Evolutionary conservation across 2,888 invertebrate species (phyloP).

Genomic region (Rhamphomyia laevipes): DNA sequence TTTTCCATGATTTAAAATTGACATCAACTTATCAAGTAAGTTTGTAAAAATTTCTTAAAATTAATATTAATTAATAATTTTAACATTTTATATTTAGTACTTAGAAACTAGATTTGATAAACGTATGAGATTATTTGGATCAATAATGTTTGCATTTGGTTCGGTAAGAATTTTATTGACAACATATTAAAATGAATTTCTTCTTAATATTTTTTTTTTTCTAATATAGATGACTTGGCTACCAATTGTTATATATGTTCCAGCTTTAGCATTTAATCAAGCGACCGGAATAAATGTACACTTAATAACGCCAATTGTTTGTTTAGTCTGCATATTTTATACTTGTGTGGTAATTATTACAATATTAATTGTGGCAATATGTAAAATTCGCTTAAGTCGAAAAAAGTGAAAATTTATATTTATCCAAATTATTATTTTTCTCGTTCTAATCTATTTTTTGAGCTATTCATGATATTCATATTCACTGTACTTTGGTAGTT

Average conservation of each 20-base stretch:
- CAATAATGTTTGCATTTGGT: slow-evolving; percentile 49
- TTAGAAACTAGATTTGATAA: slow-evolving; percentile 53
- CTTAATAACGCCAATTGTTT: slow-evolving; percentile 59
- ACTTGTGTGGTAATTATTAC: slow-evolving; percentile 64
- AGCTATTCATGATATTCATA: too few relatives aligned
- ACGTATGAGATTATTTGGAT: slow-evolving; percentile 53
- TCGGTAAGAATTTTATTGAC: slow-evolving; percentile 38
- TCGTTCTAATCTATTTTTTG: too few relatives aligned
- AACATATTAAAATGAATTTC: neutral
- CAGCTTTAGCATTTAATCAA: slow-evolving; percentile 63
- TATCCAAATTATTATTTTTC: too few relatives aligned
- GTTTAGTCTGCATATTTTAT: slow-evolving; percentile 67
- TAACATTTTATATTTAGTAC: slow-evolving; percentile 43
- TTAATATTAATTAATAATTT: too few relatives aligned
- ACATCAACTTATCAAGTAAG: slow-evolving; percentile 65
- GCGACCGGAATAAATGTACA: slow-evolving; percentile 69
- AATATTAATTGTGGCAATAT: too few relatives aligned
- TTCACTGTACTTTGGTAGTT: too few relatives aligned
- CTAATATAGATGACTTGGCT: slow-evolving; percentile 52
- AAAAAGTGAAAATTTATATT: too few relatives aligned
- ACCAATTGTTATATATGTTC: slow-evolving; percentile 61
- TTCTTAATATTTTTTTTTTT: neutral
- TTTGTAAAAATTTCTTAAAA: neutral
- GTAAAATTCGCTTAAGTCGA: too few relatives aligned
- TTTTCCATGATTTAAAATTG: slow-evolving; percentile 55